A percentile compares a stretch with the other conserved stretches of the same genome.
phyloP scores from a whole-genome alignment of 2,888 invertebrate genomes.

The Tinea pellionella region DNA sequence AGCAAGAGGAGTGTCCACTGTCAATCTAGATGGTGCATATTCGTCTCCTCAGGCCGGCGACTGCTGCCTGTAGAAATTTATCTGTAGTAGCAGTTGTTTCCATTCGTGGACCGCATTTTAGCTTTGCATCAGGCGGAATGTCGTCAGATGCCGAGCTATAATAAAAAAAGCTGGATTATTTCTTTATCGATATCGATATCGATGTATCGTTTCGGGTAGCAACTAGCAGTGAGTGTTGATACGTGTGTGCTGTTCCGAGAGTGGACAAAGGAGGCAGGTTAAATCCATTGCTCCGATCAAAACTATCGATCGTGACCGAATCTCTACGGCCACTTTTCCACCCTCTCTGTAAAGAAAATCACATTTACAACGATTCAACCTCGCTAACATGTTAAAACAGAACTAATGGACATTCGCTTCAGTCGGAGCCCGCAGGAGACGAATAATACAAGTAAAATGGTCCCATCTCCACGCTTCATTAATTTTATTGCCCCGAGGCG shows the following conservation, averaged over 20 bases:
- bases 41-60: no score
- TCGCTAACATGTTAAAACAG: slow-evolving; percentile 71
- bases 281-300: slow-evolving; percentile 7
- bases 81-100: no score
- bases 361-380: slow-evolving; percentile 69
- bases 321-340: slow-evolving; percentile 60
- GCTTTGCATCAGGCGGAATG: no score
- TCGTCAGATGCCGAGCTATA: no score
- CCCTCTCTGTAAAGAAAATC: slow-evolving; percentile 65
- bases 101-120: no score
- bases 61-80: no score
- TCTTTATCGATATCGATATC: no score
- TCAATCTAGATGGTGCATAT: no score
- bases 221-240: neutral
- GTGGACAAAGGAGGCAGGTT: slow-evolving; percentile 10
- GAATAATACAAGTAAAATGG: slow-evolving; percentile 71
- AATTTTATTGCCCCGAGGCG: slow-evolving; percentile 68
- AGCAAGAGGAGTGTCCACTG: no score
- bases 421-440: slow-evolving; percentile 67
- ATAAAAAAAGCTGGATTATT: no score
- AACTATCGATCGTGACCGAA: slow-evolving; percentile 47
- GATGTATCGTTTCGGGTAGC: neutral
- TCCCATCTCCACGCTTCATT: slow-evolving; percentile 70
- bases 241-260: slow-evolving; percentile 4
- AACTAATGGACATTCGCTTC: slow-evolving; percentile 70